Conservation (phyloP, 1,140 invertebrate genomes). For the Zaprionus tsacasi region DNA sequence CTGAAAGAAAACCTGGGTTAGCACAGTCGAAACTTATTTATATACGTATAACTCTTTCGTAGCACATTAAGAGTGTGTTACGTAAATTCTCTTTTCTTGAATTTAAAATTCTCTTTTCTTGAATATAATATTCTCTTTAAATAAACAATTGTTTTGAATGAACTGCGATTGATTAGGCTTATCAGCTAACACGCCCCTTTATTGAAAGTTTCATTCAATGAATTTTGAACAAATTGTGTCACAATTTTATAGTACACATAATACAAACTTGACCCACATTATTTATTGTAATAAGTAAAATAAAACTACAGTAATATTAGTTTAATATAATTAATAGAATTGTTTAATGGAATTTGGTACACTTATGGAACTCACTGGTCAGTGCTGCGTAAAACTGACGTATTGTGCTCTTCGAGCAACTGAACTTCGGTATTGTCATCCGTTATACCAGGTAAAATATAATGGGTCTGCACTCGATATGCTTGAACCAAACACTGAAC, state of each 20-base stretch:
- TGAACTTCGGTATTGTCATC: neutral
- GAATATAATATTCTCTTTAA: neutral
- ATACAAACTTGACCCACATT: neutral
- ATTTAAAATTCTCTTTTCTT: neutral
- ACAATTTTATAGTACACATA: neutral
- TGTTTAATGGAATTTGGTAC: neutral
- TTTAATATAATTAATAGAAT: neutral
- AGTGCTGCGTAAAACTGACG: constrained; percentile 15
- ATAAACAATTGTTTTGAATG: neutral
- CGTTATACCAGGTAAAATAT: neutral
- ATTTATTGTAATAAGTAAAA: no score
- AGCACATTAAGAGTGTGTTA: neutral
- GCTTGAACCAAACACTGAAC: neutral
- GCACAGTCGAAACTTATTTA: neutral
- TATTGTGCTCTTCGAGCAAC: neutral
- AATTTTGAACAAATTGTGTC: neutral
- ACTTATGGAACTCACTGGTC: neutral
- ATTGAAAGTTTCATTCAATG: neutral
- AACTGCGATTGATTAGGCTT: neutral
- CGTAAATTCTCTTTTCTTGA: neutral
- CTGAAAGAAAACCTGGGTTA: no score
- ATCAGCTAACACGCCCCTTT: neutral
- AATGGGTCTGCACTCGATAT: constrained; percentile 7
- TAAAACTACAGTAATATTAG: neutral
- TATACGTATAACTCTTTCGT: neutral